Base-by-base conservation (phyloP, 2,797 vertebrate species). In the Tenualosa ilisha region DNA sequence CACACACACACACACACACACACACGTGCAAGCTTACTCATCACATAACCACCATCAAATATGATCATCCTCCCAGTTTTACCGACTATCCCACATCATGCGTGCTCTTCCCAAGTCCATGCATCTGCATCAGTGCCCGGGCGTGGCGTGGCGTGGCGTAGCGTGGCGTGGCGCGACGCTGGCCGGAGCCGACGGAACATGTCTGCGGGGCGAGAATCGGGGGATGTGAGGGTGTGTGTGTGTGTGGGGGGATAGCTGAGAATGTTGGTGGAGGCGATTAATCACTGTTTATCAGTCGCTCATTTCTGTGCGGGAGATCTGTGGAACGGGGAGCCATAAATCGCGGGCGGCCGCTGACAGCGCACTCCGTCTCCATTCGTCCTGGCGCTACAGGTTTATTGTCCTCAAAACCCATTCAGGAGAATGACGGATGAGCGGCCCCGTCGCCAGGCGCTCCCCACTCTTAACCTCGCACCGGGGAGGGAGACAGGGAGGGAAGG, bases 361-460 rank as follows among this genome's bases (percentile, higher is more conserved):
- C 92, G 85, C 93, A 95, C 95, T 95, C 92, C 92, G 94, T 96
- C 95, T 95, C 95, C 94, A 96, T 96, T 96, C 95, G 93, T 95
- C 95, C 94, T 92, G 92, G 94, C 92, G 94, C 96, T 95, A 96
- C 95, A 95, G 95, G 94, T 96, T 96, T 95, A 96, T 96, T 96
- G 94, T 95, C 95, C 95, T 96, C 95, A 96, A 96, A 96, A 95
- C 94, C 95, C 93, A 95, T 95, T 95, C 95, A 95, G 93, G 94
- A 95, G 94, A 95, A 95, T 96, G 95, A 96, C 95, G 92, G 95
- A 96, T 96, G 95, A 94, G 92, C 88, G 86, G 86, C 90, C 72
- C 72, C 86, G 88, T 87, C 87, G 87, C 90, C 91, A 88, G 89
- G 88, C 89, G 89, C 72, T 79, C 72, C 72, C 72, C 72, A 89